phyloP scores from a whole-genome alignment of 2,113 vertebrate species.

The Cyphotilapia sp. region DNA sequence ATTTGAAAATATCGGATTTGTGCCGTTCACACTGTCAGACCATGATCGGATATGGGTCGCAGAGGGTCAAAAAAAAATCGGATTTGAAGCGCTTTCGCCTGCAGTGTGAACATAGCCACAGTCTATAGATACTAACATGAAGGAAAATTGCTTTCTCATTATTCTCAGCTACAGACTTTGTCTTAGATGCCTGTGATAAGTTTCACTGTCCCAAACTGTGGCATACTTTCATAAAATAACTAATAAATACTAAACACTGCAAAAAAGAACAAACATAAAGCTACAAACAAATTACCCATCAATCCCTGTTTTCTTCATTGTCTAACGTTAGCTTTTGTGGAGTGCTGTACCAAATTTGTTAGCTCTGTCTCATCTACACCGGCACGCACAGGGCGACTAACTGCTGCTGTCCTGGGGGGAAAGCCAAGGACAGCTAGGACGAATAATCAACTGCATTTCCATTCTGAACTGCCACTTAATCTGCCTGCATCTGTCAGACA shows the following conservation, averaged over 20 bases:
- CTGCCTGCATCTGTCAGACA: conserved; percentile 27
- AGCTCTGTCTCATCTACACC: not conserved
- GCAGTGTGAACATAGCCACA: no score
- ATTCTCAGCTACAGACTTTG: not conserved
- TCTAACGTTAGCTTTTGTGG: fast-evolving
- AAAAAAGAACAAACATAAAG: not conserved
- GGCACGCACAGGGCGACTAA: not conserved
- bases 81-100: no score
- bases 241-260: not conserved
- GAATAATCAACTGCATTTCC: conserved; percentile 41
- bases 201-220: not conserved
- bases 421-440: conserved; percentile 36
- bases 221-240: not conserved
- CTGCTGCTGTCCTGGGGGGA: not conserved
- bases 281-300: not conserved
- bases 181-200: not conserved
- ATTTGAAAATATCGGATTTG: no score
- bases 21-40: no score
- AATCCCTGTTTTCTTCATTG: not conserved
- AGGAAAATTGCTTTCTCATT: not conserved
- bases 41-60: no score
- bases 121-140: not conserved
- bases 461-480: conserved; percentile 5
- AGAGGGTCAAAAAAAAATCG: no score
- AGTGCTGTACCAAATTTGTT: not conserved